Conservation (phyloP, 1,140 invertebrate species). For the Plectrocnemia conspersa region DNA sequence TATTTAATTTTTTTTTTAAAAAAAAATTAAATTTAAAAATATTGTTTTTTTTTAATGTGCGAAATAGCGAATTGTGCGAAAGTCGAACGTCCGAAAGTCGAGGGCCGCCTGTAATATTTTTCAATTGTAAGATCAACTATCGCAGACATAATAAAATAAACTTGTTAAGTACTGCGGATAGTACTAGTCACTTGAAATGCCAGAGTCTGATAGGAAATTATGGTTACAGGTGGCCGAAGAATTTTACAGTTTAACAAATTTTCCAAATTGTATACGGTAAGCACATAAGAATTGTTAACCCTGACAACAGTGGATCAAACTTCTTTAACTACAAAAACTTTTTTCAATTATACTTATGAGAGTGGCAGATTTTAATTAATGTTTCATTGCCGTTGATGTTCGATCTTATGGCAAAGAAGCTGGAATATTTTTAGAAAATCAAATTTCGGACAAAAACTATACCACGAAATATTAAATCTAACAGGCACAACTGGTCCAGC, state of each 20-base stretch:
- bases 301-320: background rate
- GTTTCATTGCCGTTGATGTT: background rate
- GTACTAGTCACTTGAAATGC: conserved; percentile 1
- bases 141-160: background rate
- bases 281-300: conserved; percentile 1
- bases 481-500: background rate
- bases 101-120: too few relatives aligned
- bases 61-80: too few relatives aligned
- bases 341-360: background rate
- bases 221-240: background rate
- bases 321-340: background rate
- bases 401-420: background rate
- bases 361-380: conserved; percentile 1
- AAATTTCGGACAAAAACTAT: conserved; percentile 3
- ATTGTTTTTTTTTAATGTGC: too few relatives aligned
- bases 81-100: too few relatives aligned
- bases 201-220: background rate
- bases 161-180: background rate
- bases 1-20: too few relatives aligned
- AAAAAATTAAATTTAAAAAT: too few relatives aligned
- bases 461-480: background rate
- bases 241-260: conserved; percentile 1
- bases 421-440: conserved; percentile 1
- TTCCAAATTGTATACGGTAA: conserved; percentile 4
- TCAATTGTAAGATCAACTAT: conserved; percentile 2